A percentile compares a stretch with the other conserved stretches of the same genome.
These are phyloP conservation scores for Cyaniris semiargus DNA, from an alignment of 2,888 invertebrate genomes.

Conservation along the genomic window DNA sequence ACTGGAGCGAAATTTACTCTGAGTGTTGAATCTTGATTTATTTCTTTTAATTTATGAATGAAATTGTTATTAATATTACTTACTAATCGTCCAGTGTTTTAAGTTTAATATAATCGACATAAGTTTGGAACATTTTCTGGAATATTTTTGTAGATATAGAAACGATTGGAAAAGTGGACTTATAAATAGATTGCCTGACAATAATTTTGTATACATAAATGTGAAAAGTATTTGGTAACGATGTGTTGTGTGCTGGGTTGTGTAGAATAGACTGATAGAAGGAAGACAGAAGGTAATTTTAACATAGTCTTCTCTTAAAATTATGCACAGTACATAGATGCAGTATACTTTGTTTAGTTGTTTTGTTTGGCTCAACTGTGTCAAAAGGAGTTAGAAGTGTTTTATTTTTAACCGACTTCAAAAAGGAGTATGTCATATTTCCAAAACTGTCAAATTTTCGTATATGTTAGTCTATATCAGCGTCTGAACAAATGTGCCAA, in stretches of 20 bases:
- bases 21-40: slow-evolving; percentile 46
- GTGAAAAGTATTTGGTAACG: neutral
- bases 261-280: neutral
- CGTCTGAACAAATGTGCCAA: too few relatives aligned
- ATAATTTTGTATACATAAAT: slow-evolving; percentile 5
- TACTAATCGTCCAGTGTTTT: neutral
- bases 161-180: neutral
- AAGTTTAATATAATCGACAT: neutral
- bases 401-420: too few relatives aligned
- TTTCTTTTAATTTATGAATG: slow-evolving; percentile 69
- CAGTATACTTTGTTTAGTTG: neutral
- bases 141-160: neutral
- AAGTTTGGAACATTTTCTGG: neutral
- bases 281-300: neutral
- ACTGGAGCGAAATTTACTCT: slow-evolving; percentile 69
- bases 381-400: too few relatives aligned
- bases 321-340: neutral
- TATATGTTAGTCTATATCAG: too few relatives aligned
- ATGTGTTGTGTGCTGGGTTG: slow-evolving; percentile 20
- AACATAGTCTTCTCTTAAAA: neutral
- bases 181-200: slow-evolving; percentile 12
- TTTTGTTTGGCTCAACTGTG: neutral
- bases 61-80: slow-evolving; percentile 49
- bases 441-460: too few relatives aligned
- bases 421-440: too few relatives aligned